Percentiles rank a stretch among this genome's conserved stretches.
phyloP scores from a whole-genome alignment of 2,888 invertebrate species.

The Miltochrista miniata region DNA sequence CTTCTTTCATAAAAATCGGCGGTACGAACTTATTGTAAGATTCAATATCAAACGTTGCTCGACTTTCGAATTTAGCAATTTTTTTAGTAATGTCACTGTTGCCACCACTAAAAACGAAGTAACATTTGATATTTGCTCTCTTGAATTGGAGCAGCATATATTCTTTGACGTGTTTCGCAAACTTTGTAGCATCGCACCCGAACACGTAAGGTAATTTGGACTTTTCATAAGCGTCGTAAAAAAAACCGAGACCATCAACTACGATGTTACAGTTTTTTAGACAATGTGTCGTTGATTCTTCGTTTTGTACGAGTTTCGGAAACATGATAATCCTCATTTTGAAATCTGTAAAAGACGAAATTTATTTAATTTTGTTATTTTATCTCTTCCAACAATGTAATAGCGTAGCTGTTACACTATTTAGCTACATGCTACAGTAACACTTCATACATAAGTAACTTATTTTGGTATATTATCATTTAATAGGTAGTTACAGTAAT shows the following conservation, averaged over 20 bases:
- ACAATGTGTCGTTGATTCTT: not conserved
- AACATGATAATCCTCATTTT: not conserved
- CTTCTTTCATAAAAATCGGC: slow-evolving; percentile 29
- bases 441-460: too few species aligned
- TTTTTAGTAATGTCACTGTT: slow-evolving; percentile 13
- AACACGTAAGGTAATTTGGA: slow-evolving; percentile 4
- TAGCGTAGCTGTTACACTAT: too few species aligned
- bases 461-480: too few species aligned
- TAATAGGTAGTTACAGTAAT: too few species aligned
- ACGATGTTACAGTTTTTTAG: slow-evolving; percentile 27
- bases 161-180: slow-evolving; percentile 29
- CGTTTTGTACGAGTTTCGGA: not conserved
- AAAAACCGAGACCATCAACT: slow-evolving; percentile 49
- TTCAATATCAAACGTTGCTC: not conserved
- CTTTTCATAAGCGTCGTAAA: slow-evolving; percentile 37
- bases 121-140: slow-evolving; percentile 46
- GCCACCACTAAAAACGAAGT: slow-evolving; percentile 2
- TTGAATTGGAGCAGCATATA: slow-evolving; percentile 37
- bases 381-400: too few species aligned
- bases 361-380: too few species aligned
- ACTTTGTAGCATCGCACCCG: not conserved
- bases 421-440: too few species aligned
- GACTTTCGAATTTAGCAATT: not conserved
- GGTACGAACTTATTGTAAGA: not conserved
- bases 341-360: not conserved